These are phyloP conservation scores for Xanthorhoe designata DNA, from an alignment of 2,888 invertebrate species.

Conservation along the genomic window DNA sequence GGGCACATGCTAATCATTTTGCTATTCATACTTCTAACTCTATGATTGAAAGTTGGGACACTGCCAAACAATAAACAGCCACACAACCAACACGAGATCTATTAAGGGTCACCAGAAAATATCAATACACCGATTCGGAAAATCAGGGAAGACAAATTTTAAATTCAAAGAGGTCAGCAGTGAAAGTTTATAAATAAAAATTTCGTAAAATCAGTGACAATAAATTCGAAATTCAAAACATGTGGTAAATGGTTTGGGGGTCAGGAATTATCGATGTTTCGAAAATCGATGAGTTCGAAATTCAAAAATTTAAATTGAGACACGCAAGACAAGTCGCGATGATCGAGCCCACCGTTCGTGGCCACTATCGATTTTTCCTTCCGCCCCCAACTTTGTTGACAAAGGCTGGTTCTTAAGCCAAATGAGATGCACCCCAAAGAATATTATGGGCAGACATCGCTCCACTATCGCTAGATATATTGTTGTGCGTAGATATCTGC, in stretches of 20 bases:
- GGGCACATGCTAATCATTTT: too few species aligned
- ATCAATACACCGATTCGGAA: too few species aligned
- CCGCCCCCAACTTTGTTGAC: conserved; percentile 83
- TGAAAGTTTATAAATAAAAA: neutral
- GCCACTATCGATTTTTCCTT: conserved; percentile 82
- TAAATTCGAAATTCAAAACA: too few species aligned
- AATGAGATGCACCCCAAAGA: conserved; percentile 86
- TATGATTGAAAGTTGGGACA: too few species aligned
- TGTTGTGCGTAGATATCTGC: conserved; percentile 67
- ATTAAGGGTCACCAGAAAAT: too few species aligned
- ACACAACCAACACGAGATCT: too few species aligned
- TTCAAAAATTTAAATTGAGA: conserved; percentile 66
- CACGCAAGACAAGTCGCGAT: conserved; percentile 69
- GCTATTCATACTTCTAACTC: too few species aligned
- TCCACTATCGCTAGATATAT: conserved; percentile 76
- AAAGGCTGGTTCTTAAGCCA: conserved; percentile 85
- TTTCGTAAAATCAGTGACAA: neutral
- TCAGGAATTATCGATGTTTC: neutral
- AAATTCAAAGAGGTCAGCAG: too few species aligned
- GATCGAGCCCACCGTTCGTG: conserved; percentile 72
- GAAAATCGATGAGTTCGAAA: conserved; percentile 34
- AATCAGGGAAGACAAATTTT: too few species aligned
- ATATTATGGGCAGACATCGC: conserved; percentile 85
- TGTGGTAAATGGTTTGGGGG: too few species aligned
- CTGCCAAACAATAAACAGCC: too few species aligned